Conservation (phyloP, 2,888 invertebrate genomes). For the Dryadula phaetusa region DNA sequence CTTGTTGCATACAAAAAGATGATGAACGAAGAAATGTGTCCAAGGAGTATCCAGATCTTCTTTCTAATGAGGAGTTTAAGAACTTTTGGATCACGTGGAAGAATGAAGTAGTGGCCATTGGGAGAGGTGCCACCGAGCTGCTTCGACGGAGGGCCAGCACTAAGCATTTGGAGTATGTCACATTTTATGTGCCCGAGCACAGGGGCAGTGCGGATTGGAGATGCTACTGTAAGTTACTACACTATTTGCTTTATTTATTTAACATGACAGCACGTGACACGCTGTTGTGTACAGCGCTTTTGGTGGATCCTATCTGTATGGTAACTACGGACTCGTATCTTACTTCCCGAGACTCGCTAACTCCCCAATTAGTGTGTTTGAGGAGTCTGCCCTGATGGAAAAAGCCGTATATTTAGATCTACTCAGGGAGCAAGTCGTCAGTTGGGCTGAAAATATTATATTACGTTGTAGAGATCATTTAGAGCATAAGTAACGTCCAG, state of each 20-base stretch:
- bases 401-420: no score
- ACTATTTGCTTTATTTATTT: neutral
- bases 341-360: no score
- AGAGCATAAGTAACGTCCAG: no score
- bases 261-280: neutral
- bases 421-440: no score
- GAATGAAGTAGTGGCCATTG: neutral
- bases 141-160: neutral
- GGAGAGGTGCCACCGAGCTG: neutral
- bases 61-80: neutral
- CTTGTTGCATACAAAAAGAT: no score
- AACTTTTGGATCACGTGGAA: conserved; percentile 5
- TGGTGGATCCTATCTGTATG: neutral
- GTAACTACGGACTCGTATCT: no score
- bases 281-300: neutral
- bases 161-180: neutral
- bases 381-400: no score
- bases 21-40: neutral
- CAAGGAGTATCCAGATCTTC: neutral
- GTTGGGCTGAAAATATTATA: no score
- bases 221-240: conserved; percentile 14
- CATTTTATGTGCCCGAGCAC: neutral
- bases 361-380: no score
- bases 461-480: no score
- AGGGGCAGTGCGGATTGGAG: neutral